These are phyloP conservation scores for Drosophila repletoides DNA, from an alignment of 1,140 invertebrate genomes.

Conservation along the genomic window DNA sequence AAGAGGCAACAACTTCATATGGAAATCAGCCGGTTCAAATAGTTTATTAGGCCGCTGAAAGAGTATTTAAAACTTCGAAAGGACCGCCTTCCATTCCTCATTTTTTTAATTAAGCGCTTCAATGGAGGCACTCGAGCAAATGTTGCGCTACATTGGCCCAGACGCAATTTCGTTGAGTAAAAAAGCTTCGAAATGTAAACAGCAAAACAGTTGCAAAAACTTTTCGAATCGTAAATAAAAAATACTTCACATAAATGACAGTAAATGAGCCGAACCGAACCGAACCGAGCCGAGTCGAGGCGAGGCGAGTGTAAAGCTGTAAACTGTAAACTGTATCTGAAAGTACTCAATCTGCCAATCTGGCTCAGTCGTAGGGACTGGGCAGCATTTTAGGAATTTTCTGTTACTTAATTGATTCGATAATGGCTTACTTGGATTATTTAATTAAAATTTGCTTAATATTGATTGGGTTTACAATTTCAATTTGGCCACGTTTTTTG, in stretches of 20 bases:
- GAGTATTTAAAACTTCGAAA: too few relatives aligned
- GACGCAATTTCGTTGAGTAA: constrained; percentile 22
- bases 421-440: not conserved
- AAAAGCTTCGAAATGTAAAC: constrained; percentile 35
- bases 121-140: constrained; percentile 22
- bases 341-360: not conserved
- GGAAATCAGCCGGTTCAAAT: too few relatives aligned
- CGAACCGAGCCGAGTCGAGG: not conserved
- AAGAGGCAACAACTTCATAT: too few relatives aligned
- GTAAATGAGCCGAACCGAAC: constrained; percentile 41
- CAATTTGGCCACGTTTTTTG: too few relatives aligned
- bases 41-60: too few relatives aligned
- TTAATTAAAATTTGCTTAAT: not conserved
- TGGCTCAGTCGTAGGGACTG: not conserved
- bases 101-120: constrained; percentile 69
- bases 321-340: constrained; percentile 3
- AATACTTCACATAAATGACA: constrained; percentile 52
- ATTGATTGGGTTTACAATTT: too few relatives aligned
- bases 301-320: not conserved
- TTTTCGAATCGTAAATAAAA: constrained; percentile 50
- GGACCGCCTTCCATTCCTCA: too few relatives aligned
- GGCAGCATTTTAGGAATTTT: not conserved
- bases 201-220: constrained; percentile 30
- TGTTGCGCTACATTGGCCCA: constrained; percentile 65
- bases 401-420: constrained; percentile 11